Evolutionary conservation across 2,113 vertebrate species (phyloP).

Genomic region (Otus sunia): DNA sequence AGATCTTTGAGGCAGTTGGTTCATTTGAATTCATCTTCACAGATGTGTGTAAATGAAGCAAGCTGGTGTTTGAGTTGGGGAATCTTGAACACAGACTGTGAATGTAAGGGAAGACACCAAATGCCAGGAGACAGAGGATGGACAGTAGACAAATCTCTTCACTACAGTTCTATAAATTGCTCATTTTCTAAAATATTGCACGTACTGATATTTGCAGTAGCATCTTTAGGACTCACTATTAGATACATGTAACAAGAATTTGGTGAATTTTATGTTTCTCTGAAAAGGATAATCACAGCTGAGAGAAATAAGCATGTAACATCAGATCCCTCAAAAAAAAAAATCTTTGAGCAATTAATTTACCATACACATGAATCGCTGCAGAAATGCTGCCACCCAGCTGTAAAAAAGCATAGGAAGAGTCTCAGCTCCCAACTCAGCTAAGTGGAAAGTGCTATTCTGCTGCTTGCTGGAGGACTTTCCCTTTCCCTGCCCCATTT

Average conservation of each 20-base stretch:
- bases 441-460: neutral
- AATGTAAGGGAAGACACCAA: neutral
- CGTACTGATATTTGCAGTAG: neutral
- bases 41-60: neutral
- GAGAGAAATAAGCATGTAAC: neutral
- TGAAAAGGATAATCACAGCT: neutral
- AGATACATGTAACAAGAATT: neutral
- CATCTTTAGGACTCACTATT: neutral
- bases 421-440: neutral
- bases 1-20: neutral
- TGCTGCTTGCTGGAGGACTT: neutral
- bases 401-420: neutral
- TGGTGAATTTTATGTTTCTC: neutral
- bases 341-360: neutral
- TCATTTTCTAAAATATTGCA: neutral
- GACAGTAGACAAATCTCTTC: neutral
- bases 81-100: neutral
- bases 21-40: neutral
- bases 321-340: neutral
- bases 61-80: neutral
- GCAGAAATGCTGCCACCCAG: slow-evolving; percentile 59
- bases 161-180: neutral
- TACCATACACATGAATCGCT: neutral
- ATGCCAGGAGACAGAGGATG: neutral
- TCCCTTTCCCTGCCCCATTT: neutral